A percentile compares a stretch with the other conserved stretches of the same genome.
Evolutionary conservation across 2,888 invertebrate species (phyloP).

Genomic region (Drosophila maculinotata): DNA sequence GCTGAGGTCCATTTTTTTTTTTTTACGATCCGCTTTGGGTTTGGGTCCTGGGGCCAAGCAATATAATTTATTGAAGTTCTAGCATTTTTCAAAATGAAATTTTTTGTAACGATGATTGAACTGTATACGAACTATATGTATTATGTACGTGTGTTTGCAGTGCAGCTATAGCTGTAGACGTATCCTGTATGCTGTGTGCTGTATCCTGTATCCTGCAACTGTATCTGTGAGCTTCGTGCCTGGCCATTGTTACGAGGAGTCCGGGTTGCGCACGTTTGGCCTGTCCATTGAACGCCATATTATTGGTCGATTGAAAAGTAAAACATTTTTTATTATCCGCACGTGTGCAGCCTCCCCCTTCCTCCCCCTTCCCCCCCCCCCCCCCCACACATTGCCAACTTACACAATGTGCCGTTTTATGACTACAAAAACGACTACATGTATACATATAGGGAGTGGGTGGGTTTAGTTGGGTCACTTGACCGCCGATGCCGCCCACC

Average conservation of each 20-base stretch:
- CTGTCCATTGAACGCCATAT: slow-evolving; percentile 79
- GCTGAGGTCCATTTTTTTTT: slow-evolving; percentile 59
- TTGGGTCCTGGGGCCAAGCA: slow-evolving; percentile 50
- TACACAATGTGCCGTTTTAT: slow-evolving; percentile 66
- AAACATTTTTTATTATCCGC: slow-evolving; percentile 80
- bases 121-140: slow-evolving; percentile 43
- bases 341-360: slow-evolving; percentile 72
- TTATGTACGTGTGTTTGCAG: slow-evolving; percentile 12
- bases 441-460: background rate
- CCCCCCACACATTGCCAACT: background rate
- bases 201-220: slow-evolving; percentile 14
- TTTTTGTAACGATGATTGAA: slow-evolving; percentile 80
- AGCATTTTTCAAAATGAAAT: slow-evolving; percentile 80
- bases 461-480: slow-evolving; percentile 44
- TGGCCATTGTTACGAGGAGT: slow-evolving; percentile 59
- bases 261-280: slow-evolving; percentile 69
- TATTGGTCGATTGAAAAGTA: slow-evolving; percentile 82
- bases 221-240: slow-evolving; percentile 25
- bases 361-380: background rate
- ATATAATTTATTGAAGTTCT: slow-evolving; percentile 80
- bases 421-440: slow-evolving; percentile 40
- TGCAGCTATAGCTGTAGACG: slow-evolving; percentile 6
- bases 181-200: slow-evolving; percentile 5
- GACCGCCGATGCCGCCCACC: slow-evolving; percentile 56
- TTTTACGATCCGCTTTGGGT: slow-evolving; percentile 50